Evolutionary conservation across 2,113 vertebrate genomes (phyloP).

Genomic region (Syrmaticus mikado): DNA sequence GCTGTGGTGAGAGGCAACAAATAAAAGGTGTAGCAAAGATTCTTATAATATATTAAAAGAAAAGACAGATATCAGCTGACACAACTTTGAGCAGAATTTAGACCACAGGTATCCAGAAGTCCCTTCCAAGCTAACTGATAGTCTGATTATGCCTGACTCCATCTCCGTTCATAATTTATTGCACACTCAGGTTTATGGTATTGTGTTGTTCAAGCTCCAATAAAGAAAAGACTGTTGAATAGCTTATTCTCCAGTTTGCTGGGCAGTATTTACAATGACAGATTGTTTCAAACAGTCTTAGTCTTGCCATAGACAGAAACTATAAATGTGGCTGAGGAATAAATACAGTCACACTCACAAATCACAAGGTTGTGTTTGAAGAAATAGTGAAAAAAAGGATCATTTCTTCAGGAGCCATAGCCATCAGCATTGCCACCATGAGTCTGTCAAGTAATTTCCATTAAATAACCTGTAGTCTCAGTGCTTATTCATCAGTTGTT

Average conservation of each 20-base stretch:
- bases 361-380: not conserved
- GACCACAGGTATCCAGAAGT: not conserved
- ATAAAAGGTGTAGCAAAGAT: not conserved
- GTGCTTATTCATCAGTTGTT: not conserved
- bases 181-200: not conserved
- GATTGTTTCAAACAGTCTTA: not conserved
- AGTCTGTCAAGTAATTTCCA: not conserved
- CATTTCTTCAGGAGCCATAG: not conserved
- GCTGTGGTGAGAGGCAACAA: fast-evolving
- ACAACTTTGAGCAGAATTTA: not conserved
- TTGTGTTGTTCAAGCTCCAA: fast-evolving
- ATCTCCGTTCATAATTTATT: not conserved
- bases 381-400: not conserved
- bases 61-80: not conserved
- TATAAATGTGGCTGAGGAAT: not conserved
- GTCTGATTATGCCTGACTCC: not conserved
- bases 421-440: not conserved
- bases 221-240: not conserved
- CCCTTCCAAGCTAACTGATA: not conserved
- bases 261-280: not conserved
- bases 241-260: not conserved
- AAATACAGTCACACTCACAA: not conserved
- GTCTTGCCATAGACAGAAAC: not conserved
- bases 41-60: not conserved
- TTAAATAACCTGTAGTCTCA: not conserved